These are phyloP conservation scores for Batillaria attramentaria DNA, from an alignment of 1,140 invertebrate genomes.

Conservation along the genomic window DNA sequence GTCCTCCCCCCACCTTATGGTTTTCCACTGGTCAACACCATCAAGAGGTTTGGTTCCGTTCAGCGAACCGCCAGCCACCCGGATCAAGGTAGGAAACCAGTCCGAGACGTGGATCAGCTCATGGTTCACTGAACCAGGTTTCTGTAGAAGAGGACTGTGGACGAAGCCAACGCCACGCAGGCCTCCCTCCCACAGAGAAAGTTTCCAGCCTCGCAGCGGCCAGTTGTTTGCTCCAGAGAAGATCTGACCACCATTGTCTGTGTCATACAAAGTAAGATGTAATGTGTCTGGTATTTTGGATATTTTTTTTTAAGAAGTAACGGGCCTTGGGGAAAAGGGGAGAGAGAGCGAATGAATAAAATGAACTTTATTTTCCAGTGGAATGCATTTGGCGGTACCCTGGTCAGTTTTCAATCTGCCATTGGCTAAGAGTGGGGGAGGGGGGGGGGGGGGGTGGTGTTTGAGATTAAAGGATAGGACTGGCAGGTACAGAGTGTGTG, in stretches of 20 bases:
- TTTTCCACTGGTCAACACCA: constrained; percentile 61
- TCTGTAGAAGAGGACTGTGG: constrained; percentile 56
- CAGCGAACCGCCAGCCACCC: constrained; percentile 53
- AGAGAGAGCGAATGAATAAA: too few relatives aligned
- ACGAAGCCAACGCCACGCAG: constrained; percentile 70
- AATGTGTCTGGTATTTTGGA: too few relatives aligned
- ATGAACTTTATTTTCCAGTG: too few relatives aligned
- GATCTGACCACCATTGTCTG: constrained; percentile 70
- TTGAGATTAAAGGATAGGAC: too few relatives aligned
- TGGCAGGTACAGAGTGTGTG: too few relatives aligned
- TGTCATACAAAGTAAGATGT: too few relatives aligned
- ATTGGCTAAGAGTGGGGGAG: too few relatives aligned
- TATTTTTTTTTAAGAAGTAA: too few relatives aligned
- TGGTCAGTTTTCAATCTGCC: too few relatives aligned
- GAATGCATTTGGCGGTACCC: too few relatives aligned
- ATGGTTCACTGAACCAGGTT: constrained; percentile 39
- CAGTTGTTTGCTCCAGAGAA: constrained; percentile 72
- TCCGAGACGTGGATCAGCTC: constrained; percentile 68
- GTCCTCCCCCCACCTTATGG: constrained; percentile 66
- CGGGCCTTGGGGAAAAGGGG: too few relatives aligned
- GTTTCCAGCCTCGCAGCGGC: constrained; percentile 73
- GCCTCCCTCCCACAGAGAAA: constrained; percentile 74
- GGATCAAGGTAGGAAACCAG: constrained; percentile 68
- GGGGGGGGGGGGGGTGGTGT: too few relatives aligned
- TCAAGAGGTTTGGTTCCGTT: constrained; percentile 58